These are phyloP conservation scores for Venturia canescens DNA, from an alignment of 1,140 invertebrate species.

Conservation along the genomic window DNA sequence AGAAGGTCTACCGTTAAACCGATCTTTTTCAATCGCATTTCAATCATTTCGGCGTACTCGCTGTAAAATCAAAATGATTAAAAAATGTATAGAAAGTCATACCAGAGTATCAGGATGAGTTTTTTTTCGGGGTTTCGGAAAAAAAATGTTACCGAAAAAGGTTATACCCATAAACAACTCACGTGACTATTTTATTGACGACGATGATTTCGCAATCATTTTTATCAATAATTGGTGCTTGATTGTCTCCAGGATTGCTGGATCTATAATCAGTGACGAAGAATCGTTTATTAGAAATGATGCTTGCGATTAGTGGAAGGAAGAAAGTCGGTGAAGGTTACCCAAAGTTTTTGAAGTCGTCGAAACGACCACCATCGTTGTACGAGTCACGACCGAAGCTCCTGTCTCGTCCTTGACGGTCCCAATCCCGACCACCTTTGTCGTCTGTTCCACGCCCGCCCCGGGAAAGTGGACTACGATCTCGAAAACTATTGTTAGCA, in stretches of 20 bases:
- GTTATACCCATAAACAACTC: constrained; percentile 77
- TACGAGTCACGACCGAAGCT: constrained; percentile 63
- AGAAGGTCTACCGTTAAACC: constrained; percentile 90
- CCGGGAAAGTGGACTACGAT: constrained; percentile 71
- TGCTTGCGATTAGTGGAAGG: too few species aligned
- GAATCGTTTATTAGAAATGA: constrained; percentile 14
- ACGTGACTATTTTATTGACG: constrained; percentile 88
- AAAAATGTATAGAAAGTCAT: neutral
- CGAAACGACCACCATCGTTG: constrained; percentile 61
- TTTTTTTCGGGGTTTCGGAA: too few species aligned
- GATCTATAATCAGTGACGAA: constrained; percentile 26
- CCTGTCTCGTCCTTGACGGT: constrained; percentile 40
- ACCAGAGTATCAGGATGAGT: neutral
- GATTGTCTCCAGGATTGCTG: constrained; percentile 60
- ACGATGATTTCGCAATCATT: constrained; percentile 95
- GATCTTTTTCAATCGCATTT: constrained; percentile 87
- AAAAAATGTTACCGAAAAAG: neutral
- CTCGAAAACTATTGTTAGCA: constrained; percentile 67
- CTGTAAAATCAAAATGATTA: constrained; percentile 74
- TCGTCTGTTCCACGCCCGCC: constrained; percentile 59
- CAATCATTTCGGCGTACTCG: constrained; percentile 93
- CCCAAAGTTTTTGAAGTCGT: constrained; percentile 67
- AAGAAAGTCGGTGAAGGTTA: constrained; percentile 42
- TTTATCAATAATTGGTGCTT: constrained; percentile 77
- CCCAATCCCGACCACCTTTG: constrained; percentile 51